phyloP scores from a whole-genome alignment of 2,113 vertebrate genomes.

The Chloropsis cyanopogon region DNA sequence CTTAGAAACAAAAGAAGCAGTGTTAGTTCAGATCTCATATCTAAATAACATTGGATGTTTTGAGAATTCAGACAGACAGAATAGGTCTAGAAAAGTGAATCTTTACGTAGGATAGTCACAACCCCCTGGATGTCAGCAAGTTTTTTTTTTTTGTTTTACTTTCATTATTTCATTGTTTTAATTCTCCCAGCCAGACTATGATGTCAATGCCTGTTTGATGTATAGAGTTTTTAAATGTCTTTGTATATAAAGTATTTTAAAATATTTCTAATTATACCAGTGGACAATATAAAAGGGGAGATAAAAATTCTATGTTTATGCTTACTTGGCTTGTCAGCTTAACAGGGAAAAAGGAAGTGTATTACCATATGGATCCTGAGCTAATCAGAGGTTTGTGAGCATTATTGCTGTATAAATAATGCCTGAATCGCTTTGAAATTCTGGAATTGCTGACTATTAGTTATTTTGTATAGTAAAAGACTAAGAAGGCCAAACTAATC shows the following conservation, averaged over 20 bases:
- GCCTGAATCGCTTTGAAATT: neutral
- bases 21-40: neutral
- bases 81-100: neutral
- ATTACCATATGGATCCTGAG: neutral
- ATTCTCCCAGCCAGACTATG: neutral
- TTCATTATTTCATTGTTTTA: neutral
- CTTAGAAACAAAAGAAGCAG: neutral
- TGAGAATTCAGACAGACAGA: neutral
- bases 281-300: neutral
- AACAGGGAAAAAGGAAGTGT: neutral
- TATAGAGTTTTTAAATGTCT: neutral
- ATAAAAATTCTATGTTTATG: neutral
- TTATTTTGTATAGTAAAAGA: neutral
- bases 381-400: neutral
- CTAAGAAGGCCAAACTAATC: neutral
- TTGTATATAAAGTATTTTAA: neutral
- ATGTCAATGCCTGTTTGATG: neutral
- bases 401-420: neutral
- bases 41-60: neutral
- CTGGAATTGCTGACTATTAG: neutral
- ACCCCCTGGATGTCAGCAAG: neutral
- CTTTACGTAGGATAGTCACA: neutral
- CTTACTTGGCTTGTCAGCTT: neutral
- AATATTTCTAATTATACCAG: neutral
- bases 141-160: neutral